These are phyloP conservation scores for Vanessa tameamea DNA, from an alignment of 1,140 invertebrate genomes.

Conservation along the genomic window DNA sequence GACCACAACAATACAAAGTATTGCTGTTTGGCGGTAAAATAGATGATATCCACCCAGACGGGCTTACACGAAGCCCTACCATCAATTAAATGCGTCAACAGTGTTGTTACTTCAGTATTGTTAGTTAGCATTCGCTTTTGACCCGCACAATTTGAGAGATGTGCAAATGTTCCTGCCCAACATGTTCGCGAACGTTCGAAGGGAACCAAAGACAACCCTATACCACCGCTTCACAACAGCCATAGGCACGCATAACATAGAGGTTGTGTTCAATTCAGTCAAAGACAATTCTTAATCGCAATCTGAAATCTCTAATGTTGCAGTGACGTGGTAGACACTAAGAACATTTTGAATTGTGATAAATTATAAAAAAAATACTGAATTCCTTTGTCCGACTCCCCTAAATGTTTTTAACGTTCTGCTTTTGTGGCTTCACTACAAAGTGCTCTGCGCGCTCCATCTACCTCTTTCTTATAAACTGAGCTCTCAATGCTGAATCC, in stretches of 20 bases:
- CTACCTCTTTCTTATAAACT: too few species aligned
- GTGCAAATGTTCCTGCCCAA: slow-evolving; percentile 95
- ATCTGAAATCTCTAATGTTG: slow-evolving; percentile 95
- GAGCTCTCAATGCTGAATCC: too few species aligned
- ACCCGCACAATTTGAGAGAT: slow-evolving; percentile 91
- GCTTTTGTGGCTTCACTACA: background rate
- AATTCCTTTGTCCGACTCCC: slow-evolving; percentile 12
- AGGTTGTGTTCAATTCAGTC: slow-evolving; percentile 98
- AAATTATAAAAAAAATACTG: slow-evolving; percentile 27
- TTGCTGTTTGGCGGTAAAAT: too few species aligned
- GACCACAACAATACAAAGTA: too few species aligned
- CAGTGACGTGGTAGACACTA: slow-evolving; percentile 81
- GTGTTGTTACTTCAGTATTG: too few species aligned
- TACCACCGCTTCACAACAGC: slow-evolving; percentile 99
- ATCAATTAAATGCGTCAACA: too few species aligned
- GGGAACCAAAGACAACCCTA: slow-evolving; percentile 87
- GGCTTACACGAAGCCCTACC: too few species aligned
- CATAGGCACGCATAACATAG: slow-evolving; percentile 98
- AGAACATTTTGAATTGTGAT: slow-evolving; percentile 37
- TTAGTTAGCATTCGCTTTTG: slow-evolving; percentile 44
- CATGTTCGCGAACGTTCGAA: slow-evolving; percentile 92
- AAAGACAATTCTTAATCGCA: slow-evolving; percentile 97
- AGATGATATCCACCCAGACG: too few species aligned
- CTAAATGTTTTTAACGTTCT: slow-evolving; percentile 16
- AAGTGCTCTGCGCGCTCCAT: too few species aligned